Evolutionary conservation across 2,888 invertebrate species (phyloP).

Genomic region (Azorinus chamasolen): DNA sequence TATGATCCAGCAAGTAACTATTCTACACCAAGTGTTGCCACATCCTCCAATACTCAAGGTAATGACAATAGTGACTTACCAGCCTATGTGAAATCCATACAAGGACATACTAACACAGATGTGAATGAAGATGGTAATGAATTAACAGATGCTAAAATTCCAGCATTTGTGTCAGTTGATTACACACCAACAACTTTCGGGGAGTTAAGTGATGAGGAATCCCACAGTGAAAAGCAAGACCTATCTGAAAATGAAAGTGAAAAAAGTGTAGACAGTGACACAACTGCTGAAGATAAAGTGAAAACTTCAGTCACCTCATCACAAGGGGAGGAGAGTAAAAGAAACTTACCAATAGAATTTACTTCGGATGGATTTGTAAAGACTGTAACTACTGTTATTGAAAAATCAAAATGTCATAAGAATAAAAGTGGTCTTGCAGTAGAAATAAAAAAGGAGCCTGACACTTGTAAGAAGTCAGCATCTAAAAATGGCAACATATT

Average conservation of each 20-base stretch:
- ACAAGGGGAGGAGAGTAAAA: conserved; percentile 9
- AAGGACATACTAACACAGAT: conserved; percentile 50
- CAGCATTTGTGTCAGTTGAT: conserved; percentile 59
- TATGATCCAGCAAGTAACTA: conserved; percentile 81
- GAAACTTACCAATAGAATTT: conserved; percentile 56
- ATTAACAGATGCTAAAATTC: conserved; percentile 51
- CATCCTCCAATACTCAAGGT: neutral
- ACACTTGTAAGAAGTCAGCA: neutral
- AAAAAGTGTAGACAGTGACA: conserved; percentile 44
- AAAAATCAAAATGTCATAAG: conserved; percentile 9
- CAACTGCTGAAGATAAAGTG: neutral
- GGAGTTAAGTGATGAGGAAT: conserved; percentile 68
- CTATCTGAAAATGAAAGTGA: conserved; percentile 55
- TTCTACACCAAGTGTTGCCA: conserved; percentile 1
- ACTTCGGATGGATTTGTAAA: conserved; percentile 61
- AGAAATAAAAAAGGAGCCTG: conserved; percentile 3
- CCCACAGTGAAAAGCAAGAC: conserved; percentile 39
- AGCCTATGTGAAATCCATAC: conserved; percentile 48
- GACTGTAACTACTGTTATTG: conserved; percentile 17
- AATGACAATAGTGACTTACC: conserved; percentile 25
- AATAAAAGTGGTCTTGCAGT: too few species aligned
- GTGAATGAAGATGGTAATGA: conserved; percentile 47
- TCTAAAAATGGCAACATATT: conserved; percentile 49
- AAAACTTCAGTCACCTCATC: neutral
- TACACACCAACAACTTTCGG: conserved; percentile 58